A percentile compares a stretch with the other conserved stretches of the same genome.
Conservation (phyloP, 2,113 vertebrate species). For the Hemiprocne comata region DNA sequence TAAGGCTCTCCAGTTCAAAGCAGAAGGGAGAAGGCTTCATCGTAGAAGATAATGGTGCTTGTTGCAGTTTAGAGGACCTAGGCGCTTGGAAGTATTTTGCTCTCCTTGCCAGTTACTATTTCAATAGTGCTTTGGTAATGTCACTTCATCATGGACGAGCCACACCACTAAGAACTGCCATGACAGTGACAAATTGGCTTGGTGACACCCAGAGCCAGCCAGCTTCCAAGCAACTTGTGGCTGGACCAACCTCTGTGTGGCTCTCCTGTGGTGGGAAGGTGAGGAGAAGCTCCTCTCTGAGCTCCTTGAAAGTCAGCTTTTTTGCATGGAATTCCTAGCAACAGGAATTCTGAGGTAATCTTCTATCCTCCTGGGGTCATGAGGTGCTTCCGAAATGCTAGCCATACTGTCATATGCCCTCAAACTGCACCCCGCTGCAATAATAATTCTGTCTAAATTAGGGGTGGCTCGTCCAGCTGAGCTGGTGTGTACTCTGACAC, state of each 20-base stretch:
- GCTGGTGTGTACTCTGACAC: neutral
- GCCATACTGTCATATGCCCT: neutral
- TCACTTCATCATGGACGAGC: neutral
- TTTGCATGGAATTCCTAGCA: neutral
- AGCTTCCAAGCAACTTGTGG: neutral
- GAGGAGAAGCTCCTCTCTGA: neutral
- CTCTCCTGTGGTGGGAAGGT: neutral
- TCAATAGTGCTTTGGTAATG: neutral
- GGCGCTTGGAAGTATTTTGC: neutral
- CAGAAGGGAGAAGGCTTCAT: neutral
- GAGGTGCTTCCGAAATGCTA: neutral
- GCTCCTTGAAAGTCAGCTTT: neutral
- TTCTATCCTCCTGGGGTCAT: neutral
- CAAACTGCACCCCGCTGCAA: neutral
- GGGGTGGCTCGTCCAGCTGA: neutral
- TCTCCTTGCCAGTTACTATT: neutral
- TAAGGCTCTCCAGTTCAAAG: neutral
- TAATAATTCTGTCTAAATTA: neutral
- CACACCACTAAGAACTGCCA: neutral
- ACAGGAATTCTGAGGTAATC: neutral
- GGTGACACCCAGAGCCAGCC: neutral
- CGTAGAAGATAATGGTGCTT: neutral
- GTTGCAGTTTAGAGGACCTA: neutral
- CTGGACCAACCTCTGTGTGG: neutral
- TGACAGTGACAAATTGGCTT: neutral